Base-by-base conservation (phyloP, 2,888 invertebrate species). In the Tillus elongatus region DNA sequence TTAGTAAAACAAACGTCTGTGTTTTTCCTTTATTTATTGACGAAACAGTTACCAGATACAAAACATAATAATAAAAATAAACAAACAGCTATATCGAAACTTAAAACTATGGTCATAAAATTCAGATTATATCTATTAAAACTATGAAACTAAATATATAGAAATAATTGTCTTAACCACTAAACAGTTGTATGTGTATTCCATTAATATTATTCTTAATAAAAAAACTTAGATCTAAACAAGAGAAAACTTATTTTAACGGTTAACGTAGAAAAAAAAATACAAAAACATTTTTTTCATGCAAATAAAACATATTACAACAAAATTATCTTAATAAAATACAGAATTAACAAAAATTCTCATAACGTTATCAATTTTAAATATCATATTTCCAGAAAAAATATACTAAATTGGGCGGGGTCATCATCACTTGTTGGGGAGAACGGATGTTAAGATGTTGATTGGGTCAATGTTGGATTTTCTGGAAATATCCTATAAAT, bases 181-280 rank as follows among this genome's bases (percentile, higher is more conserved):
- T 39, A 55, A 57, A 56, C 61, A 61, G 61, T 61, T 61, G 61
- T 57, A 59, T 61, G 62, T 60, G 56, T 58, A 60, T 59, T 58
- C 56, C 57, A 53, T 49, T 42, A 37, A 41, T 44, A 34, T 44
- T 44, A 46, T 40, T 42, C 39, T 41, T 24, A 35, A 39, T 27
- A 36, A 44, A 40, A 9, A 30, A 43, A 19, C 24, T 19, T 19
- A 19, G n/a, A 8, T 8, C 24, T 19, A 19, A 19, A 42, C 35
- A 36, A 40, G 44, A 41, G 16, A 39, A 31, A 47, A 50, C 48
- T 47, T 50, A 46, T 9, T 43, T 43, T 37, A 45, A 41, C 28
- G 19, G 39, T 40, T 40, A 44, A 47, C 15, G 13, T 30, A 3
- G 35, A 13, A 37, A 35, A 33, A 26, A 3, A 37, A 19, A n/a